Evolutionary conservation across 2,797 vertebrate species (phyloP), one percentile per base, ranked within the genome.

Genomic region (Hozukius guyotensis): DNA sequence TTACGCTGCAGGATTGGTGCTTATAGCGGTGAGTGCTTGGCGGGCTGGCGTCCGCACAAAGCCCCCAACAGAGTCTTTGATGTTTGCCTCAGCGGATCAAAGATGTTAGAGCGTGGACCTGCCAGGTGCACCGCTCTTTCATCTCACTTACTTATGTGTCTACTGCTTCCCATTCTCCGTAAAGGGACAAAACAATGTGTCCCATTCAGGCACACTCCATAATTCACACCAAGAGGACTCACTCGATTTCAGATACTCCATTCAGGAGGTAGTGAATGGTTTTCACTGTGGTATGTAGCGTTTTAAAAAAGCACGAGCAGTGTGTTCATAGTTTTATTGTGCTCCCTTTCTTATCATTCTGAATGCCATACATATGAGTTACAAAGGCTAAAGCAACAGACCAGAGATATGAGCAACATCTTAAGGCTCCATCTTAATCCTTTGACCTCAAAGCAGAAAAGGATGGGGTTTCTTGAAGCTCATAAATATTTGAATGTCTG

Each of bases 51-150:
- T 85, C 83, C 84, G 55, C 84, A 92, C 92, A 92, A 88, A 94
- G 83, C 85, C 73, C 70, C 90, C 88, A 68, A 77, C 69, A n/a
- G 87, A 81, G 82, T 52, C 91, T 95, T 95, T 94, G 92, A 94
- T 94, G 92, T 92, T 85, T 70, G 71, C 81, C 87, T 90, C 83
- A 6, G 85, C 6, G 86, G 93, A 95, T 95, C 91, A 95, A 94
- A 95, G 92, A 91, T 91, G 90, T 75, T 80, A 34, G 77, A 86
- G 85, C 8, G 18, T 49, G 68, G 89, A 82, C 87, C 85, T 84
- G 86, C 88, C 93, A 92, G 94, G 92, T 94, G 92, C 86, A 18
- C 71, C 4, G 14, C 86, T 80, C 91, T 94, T 94, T 94, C 86
- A 95, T 94, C 90, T 91, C 75, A 71, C 80, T 89, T 86, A 81